These are phyloP conservation scores for Rhodeus uyekii DNA, from an alignment of 2,797 vertebrate species.

Conservation along the genomic window DNA sequence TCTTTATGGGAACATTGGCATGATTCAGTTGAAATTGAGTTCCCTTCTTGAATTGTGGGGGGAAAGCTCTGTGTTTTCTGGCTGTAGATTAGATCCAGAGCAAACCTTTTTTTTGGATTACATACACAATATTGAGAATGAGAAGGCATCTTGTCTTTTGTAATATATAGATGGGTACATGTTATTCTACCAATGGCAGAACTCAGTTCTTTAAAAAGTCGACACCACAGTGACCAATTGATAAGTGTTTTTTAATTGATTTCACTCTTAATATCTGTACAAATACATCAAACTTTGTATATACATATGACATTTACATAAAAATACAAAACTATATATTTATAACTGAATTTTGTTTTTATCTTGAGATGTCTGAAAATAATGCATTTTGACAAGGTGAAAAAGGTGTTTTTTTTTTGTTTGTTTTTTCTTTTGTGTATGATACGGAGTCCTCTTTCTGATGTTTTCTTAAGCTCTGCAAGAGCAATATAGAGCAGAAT, in stretches of 20 bases:
- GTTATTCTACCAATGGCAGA: background rate
- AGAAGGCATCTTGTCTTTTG: background rate
- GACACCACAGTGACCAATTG: constrained; percentile 11
- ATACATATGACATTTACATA: constrained; percentile 99
- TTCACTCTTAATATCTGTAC: constrained; percentile 99
- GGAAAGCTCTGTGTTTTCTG: background rate
- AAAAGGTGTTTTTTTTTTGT: no score
- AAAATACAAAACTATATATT: constrained; percentile 99
- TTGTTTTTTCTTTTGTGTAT: no score
- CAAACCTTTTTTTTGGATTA: background rate
- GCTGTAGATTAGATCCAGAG: background rate
- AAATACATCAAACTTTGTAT: constrained; percentile 99
- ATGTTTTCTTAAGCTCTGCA: constrained; percentile 65
- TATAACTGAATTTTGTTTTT: constrained; percentile 99
- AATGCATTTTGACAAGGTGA: constrained; percentile 82
- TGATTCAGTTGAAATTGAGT: background rate
- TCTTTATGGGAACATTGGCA: background rate
- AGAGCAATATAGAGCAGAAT: constrained; percentile 73
- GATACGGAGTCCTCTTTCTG: constrained; percentile 70
- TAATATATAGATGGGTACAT: background rate
- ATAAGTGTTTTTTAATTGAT: constrained; percentile 77
- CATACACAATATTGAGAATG: background rate
- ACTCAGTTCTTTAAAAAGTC: background rate
- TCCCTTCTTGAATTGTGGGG: background rate
- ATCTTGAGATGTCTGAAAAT: constrained; percentile 96